Evolutionary conservation across 2,888 invertebrate species (phyloP).

Genomic region (Drosophila bunnanda): DNA sequence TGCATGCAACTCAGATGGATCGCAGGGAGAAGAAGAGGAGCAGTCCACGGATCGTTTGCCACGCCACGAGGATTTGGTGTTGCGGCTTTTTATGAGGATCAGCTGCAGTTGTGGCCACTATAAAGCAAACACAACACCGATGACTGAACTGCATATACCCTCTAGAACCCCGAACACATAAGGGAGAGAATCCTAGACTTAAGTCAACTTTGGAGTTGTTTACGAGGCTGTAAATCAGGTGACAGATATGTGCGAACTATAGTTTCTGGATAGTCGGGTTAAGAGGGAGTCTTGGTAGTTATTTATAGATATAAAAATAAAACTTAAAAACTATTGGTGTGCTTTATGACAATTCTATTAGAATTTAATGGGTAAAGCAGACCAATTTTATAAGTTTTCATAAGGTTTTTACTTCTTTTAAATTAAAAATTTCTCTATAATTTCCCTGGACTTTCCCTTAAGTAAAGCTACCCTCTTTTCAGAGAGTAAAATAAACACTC

Average conservation of each 20-base stretch:
- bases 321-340: not conserved
- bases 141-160: conserved; percentile 42
- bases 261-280: conserved; percentile 21
- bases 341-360: not conserved
- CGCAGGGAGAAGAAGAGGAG: conserved; percentile 17
- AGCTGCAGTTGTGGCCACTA: conserved; percentile 76
- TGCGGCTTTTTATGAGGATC: conserved; percentile 79
- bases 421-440: not conserved
- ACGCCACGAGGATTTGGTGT: conserved; percentile 77
- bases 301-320: conserved; percentile 13
- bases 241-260: conserved; percentile 40
- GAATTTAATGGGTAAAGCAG: too few species aligned
- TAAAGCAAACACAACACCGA: conserved; percentile 60
- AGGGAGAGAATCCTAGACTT: conserved; percentile 10
- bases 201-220: conserved; percentile 28
- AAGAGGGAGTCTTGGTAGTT: not conserved
- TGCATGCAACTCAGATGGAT: conserved; percentile 42
- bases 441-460: not conserved
- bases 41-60: conserved; percentile 72
- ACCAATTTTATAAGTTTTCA: too few species aligned
- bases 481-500: conserved; percentile 27
- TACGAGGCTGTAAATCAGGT: conserved; percentile 39
- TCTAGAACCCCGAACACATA: conserved; percentile 2
- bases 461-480: not conserved
- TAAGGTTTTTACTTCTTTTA: too few species aligned